Evolutionary conservation across 1,140 invertebrate genomes (phyloP), one percentile per base, ranked within the genome.

Genomic region (Vanessa tameamea): DNA sequence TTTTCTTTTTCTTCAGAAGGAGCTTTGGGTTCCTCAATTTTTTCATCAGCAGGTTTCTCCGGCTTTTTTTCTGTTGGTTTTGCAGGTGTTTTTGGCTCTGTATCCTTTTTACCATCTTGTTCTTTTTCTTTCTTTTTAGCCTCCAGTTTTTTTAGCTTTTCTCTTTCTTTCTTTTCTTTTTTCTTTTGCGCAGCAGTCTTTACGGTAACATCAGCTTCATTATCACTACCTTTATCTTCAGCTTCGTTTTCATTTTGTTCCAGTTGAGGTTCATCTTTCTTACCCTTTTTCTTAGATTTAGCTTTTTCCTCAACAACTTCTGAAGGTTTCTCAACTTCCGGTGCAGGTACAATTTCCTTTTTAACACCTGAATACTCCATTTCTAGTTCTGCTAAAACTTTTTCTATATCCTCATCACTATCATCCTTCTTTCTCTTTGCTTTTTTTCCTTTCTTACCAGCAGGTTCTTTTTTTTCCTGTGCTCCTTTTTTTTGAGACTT

Each of bases 161-260:
- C 96, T 48, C 96, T 94, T 90, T 97, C 96, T 85, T 97, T 97
- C 78, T 97, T 97, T 79, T 97, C 96, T 84, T 97, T 97, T 79
- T 97, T 97, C 87, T 97, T 97, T 83, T 97, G 96, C 15, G 97
- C 96, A 20, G 97, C 96, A 26, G 96, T 95, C 92, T 97, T 97
- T 23, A 97, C 94, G 13, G 96, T 96, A 43, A 92, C 69, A 69
- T 93, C 94, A 71, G 94, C 94, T 48, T 95, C 95, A 74, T 93
- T 94, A 61, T 94, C 94, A 73, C 86, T 91, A 14, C 93, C 93
- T 68, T 92, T 91, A 53, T 88, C 87, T 63, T 92, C 86, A 71
- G 76, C 84, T 31, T 85, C 91, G 67, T 90, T 91, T 61, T 94
- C 94, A 75, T 63, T 69, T 61, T 92, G 90, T 77, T 93, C 93